A percentile compares a stretch with the other conserved stretches of the same genome.
Conservation (phyloP, 1,140 invertebrate genomes). For the Neodiprion virginianus region DNA sequence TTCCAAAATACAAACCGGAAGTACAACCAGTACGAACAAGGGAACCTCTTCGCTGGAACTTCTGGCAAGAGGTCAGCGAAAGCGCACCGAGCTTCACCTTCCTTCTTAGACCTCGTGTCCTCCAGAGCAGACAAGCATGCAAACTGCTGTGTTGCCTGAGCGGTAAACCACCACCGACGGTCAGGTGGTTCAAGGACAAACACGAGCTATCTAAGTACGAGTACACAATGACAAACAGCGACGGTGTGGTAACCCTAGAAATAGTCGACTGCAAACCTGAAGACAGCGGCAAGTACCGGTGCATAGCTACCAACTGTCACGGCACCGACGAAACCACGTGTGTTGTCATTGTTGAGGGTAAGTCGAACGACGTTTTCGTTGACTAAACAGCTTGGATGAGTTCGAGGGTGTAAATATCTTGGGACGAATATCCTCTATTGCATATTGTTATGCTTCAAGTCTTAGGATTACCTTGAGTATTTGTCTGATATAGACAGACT, state of each 20-base stretch:
- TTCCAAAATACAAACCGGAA: conserved; percentile 80
- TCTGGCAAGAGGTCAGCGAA: conserved; percentile 90
- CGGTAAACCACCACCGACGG: conserved; percentile 92
- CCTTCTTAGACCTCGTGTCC: conserved; percentile 94
- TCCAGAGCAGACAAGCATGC: conserved; percentile 93
- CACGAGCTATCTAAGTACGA: conserved; percentile 90
- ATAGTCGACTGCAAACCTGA: conserved; percentile 92
- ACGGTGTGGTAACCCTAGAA: conserved; percentile 96
- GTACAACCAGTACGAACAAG: conserved; percentile 74
- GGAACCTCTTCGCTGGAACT: conserved; percentile 82
- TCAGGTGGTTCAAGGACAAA: conserved; percentile 92
- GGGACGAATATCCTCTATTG: too few relatives aligned
- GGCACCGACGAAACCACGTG: conserved; percentile 95
- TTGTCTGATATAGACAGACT: too few relatives aligned
- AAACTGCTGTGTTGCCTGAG: conserved; percentile 97
- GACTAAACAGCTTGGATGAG: neutral
- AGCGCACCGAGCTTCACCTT: conserved; percentile 95
- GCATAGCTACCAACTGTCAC: conserved; percentile 89
- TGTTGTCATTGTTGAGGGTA: conserved; percentile 97
- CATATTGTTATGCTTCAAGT: too few relatives aligned
- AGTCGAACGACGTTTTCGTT: conserved; percentile 23
- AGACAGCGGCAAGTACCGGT: conserved; percentile 96
- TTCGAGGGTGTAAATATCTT: too few relatives aligned
- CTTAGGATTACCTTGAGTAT: too few relatives aligned
- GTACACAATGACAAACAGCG: conserved; percentile 86